Evolutionary conservation across 1,140 invertebrate genomes (phyloP), one percentile per base, ranked within the genome.

Genomic region (Camponotus vicinus): DNA sequence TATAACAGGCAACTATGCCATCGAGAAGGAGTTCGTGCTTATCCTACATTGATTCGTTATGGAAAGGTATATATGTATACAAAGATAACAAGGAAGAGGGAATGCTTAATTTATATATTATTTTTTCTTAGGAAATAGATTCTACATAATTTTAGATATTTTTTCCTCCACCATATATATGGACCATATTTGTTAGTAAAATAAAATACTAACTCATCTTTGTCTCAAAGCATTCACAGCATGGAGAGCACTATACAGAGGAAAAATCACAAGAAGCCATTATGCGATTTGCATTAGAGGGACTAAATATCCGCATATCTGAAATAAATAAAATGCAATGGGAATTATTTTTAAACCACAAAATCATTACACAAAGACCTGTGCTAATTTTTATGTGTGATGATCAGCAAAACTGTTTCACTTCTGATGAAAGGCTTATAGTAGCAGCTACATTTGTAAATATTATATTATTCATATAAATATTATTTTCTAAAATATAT

Each of bases 1-100:
- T 97, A 97, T 92, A 97, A 98, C 88, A 97, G 96, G 95, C 92
- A 95, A 61, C 93, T 98, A 34, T 98, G 98, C 94, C 95, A 96
- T 78, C 94, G 96, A 91, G 95, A 97, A 92, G 95, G 96, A 49
- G 96, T 98, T 67, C 94, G 94, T 63, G 96, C 96, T 27, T 98
- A 97, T 94, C 98, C 98, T 15, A 96, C 97, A 0, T 93, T 98
- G 0, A 88, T 97, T 8, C 93, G 97, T 83, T 97, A 95, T 34
- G 9, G 61, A 69, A 91, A 92, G 75, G 92, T 93, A 87, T 52
- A 21, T 69, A 57, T 27, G 27, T 34, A 49, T 40, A 2, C 2
- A 21, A 0, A 37, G 13, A 42, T 6, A 61, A n/a, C 3, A 40
- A 76, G 11, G 18, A 18, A 52, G 13, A 52, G 13, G 63, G 15